Evolutionary conservation across 2,797 vertebrate genomes (phyloP).

Genomic region (Syndactyla subalaris): DNA sequence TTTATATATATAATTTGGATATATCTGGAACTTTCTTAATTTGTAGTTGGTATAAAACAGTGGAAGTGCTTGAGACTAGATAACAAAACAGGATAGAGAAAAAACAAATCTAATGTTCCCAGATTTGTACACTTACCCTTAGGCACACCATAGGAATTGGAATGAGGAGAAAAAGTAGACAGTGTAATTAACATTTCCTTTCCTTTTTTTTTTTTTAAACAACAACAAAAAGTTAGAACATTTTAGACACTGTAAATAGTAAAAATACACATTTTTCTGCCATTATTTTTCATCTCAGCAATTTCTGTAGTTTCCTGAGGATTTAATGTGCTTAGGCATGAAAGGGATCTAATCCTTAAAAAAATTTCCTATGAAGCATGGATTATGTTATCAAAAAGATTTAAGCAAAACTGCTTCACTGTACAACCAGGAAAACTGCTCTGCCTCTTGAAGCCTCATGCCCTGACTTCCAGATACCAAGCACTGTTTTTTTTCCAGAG

Average conservation of each 20-base stretch:
- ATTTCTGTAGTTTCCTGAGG: conserved; percentile 16
- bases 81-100: conserved; percentile 15
- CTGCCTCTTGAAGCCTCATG: background rate
- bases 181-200: conserved; percentile 52
- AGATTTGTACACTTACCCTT: conserved; percentile 26
- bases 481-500: background rate
- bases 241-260: background rate
- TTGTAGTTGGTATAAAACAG: background rate
- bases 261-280: background rate
- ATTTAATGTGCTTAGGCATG: conserved; percentile 36
- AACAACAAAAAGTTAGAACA: background rate
- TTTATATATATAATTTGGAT: background rate
- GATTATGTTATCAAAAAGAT: conserved; percentile 50
- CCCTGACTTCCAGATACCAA: background rate
- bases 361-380: conserved; percentile 3
- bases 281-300: background rate
- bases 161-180: conserved; percentile 40
- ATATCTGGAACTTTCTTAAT: background rate
- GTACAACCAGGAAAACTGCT: background rate
- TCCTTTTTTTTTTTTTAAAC: background rate
- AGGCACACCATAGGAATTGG: conserved; percentile 22
- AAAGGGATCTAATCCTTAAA: conserved; percentile 30
- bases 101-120: background rate
- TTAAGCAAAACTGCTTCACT: conserved; percentile 4
- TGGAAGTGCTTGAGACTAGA: background rate